Evolutionary conservation across 2,888 invertebrate genomes (phyloP), one percentile per base, ranked within the genome.

Genomic region (Leptura quadrifasciata): DNA sequence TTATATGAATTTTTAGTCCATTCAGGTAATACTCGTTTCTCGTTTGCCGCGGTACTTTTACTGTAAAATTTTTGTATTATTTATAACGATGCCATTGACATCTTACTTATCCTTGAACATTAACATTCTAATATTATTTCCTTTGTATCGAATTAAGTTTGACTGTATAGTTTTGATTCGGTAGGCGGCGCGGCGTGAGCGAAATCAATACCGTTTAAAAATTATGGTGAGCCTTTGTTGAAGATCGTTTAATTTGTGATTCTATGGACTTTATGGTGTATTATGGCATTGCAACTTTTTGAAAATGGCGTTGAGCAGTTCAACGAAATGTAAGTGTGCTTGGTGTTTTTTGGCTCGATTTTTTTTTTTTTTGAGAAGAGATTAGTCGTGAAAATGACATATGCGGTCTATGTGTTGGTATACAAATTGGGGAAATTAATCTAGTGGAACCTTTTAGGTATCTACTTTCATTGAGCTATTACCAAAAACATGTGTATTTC

Each of bases 81-180:
- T 76, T 78, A 72, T 78, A 75, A 72, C 75, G 78, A 78, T 78
- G 78, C 78, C 78, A 78, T 78, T 78, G 78, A 78, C 78, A 78
- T 78, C 78, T 76, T 63, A 39, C 65, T 78, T 76, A 75, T 73
- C 78, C 78, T 78, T 78, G 78, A 78, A 78, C 78, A 76, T 74
- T 75, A 75, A 78, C 78, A 78, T 78, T 78, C 76, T 78, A 78
- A 78, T 76, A 78, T 74, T 68, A 69, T 68, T 77, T 78, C 76
- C 78, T 78, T 78, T 78, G 78, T 78, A 75, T 70, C 69, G 76
- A 73, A 76, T 73, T 73, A 76, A 69, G 69, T 63, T 76, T 61
- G 64, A 65, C 72, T 39, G 39, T 52, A 67, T 69, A 61, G 71
- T 71, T 71, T 54, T 63, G 73, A 68, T 76, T 70, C 69, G 73